Conservation (phyloP, 2,888 invertebrate genomes). For the Drosophila limbata region DNA sequence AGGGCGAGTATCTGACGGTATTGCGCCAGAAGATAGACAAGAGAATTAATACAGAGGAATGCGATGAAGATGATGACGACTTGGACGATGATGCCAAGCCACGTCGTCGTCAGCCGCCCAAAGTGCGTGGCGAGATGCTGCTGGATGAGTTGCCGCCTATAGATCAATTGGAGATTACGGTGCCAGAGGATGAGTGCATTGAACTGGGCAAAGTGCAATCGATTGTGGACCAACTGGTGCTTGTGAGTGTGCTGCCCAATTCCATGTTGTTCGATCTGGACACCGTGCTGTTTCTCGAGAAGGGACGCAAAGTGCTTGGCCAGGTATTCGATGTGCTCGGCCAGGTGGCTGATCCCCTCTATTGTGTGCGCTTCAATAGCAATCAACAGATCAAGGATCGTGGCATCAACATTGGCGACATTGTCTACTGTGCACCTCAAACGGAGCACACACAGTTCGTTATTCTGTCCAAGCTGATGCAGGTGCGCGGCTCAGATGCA, state of each 20-base stretch:
- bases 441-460: conserved; percentile 91
- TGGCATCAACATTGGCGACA: conserved; percentile 89
- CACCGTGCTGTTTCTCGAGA: conserved; percentile 93
- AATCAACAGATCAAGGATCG: conserved; percentile 90
- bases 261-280: conserved; percentile 94
- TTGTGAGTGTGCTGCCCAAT: conserved; percentile 89
- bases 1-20: conserved; percentile 75
- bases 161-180: conserved; percentile 91
- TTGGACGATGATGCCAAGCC: conserved; percentile 49
- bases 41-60: conserved; percentile 66
- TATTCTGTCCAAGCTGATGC: conserved; percentile 90
- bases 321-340: conserved; percentile 97
- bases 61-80: conserved; percentile 76
- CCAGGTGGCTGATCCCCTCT: conserved; percentile 93
- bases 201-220: conserved; percentile 90
- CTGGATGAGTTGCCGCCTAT: conserved; percentile 92
- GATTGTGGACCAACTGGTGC: conserved; percentile 91
- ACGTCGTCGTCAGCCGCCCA: conserved; percentile 71
- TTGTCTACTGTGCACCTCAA: conserved; percentile 93
- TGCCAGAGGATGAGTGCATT: conserved; percentile 91
- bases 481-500: conserved; percentile 94
- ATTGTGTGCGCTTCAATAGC: conserved; percentile 96
- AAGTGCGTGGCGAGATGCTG: conserved; percentile 83
- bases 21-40: conserved; percentile 77
- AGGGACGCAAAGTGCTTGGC: conserved; percentile 89